phyloP scores from a whole-genome alignment of 2,797 vertebrate species.

The Spondyliosoma cantharus region DNA sequence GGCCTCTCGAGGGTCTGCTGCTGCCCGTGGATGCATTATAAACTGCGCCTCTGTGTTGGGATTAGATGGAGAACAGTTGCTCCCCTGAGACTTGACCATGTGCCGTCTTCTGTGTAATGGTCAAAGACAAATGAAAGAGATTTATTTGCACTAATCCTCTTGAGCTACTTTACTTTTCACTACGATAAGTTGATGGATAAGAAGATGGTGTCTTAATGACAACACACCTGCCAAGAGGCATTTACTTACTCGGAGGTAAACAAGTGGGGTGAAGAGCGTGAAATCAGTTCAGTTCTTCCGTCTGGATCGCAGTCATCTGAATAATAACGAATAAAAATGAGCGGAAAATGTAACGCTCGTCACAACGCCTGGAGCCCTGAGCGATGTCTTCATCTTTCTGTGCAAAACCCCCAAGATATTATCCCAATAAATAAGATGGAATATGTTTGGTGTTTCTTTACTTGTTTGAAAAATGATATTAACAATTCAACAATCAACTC shows the following conservation, averaged over 20 bases:
- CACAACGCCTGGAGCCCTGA: too few relatives aligned
- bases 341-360: too few relatives aligned
- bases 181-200: slow-evolving; percentile 57
- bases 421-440: not conserved
- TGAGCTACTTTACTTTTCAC: slow-evolving; percentile 68
- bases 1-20: slow-evolving; percentile 65
- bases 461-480: not conserved
- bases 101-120: slow-evolving; percentile 60
- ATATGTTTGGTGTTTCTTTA: not conserved
- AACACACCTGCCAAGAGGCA: slow-evolving; percentile 26
- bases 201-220: slow-evolving; percentile 46
- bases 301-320: slow-evolving; percentile 1
- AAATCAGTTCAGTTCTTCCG: not conserved
- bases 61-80: slow-evolving; percentile 73
- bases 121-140: slow-evolving; percentile 70
- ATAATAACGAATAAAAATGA: too few relatives aligned
- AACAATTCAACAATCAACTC: not conserved
- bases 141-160: slow-evolving; percentile 76
- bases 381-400: too few relatives aligned
- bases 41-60: slow-evolving; percentile 60
- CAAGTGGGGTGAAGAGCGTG: not conserved
- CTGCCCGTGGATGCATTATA: slow-evolving; percentile 62
- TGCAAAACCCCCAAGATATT: too few relatives aligned
- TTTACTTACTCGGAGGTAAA: slow-evolving; percentile 17
- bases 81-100: slow-evolving; percentile 59